Evolutionary conservation across 2,888 invertebrate species (phyloP), one percentile per base, ranked within the genome.

Genomic region (Zelleria hepariella): DNA sequence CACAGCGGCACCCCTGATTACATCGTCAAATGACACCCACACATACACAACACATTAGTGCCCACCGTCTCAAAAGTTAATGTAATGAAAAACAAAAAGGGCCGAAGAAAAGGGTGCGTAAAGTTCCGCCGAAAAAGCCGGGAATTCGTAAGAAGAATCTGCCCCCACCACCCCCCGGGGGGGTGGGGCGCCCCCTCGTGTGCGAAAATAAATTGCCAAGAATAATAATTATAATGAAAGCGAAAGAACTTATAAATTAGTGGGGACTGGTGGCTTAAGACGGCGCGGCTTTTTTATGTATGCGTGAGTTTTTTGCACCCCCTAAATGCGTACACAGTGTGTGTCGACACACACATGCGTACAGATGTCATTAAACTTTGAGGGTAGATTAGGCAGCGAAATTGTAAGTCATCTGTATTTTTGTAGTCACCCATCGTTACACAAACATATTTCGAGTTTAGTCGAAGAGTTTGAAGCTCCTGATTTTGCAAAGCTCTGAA

Each of bases 221-320:
- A 88, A 88, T 88, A 87, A 88, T 88, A 88, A 88, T 88, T 88
- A 88, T 88, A 88, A 88, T 86, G 87, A 88, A 88, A 86, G 86
- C 85, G 87, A 88, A 88, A 88, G 87, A 87, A 87, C 86, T 86
- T 86, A 88, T 88, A 88, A 88, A 88, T 88, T 88, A 87, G 86
- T 87, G 83, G 87, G 87, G 87, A 86, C 51, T 15, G 23, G 48
- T 48, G 58, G 49, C 58, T 49, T 58, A 58, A 51, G 53, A 58
- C 27, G 25, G 27, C 26, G 49, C 27, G 15, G 15, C n/a, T 20
- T 51, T 25, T 58, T 25, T 58, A 47, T 57, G 57, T 47, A 24
- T 57, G 24, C 24, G 58, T 58, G 15, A 26, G 58, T 58, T 57
- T 57, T 57, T 57, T 47, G n/a, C 24, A n/a, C 10, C 55, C 55